Evolutionary conservation across 2,797 vertebrate species (phyloP), one percentile per base, ranked within the genome.

Genomic region (Fistularia tabacaria): DNA sequence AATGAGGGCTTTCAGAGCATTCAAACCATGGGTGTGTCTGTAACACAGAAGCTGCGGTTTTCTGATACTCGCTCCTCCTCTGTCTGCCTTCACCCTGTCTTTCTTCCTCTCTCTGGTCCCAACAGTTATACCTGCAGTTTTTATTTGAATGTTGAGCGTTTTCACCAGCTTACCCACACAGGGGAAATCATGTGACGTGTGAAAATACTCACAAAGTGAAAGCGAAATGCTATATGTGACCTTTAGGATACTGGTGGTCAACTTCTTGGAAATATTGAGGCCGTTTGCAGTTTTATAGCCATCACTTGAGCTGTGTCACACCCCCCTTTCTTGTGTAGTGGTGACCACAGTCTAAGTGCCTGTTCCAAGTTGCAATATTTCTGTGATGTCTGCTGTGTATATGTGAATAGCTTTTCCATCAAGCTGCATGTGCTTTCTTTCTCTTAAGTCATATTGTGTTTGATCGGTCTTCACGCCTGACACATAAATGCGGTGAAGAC

Each of bases 1-100:
- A 91, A 91, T 90, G 86, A 91, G 62, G 64, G 86, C 80, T 90
- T 84, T 76, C 82, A 71, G 39, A 25, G 25, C 10, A 74, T 72
- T 75, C 64, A 72, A 71, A 71, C 64, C 72, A 85, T 51, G 91
- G 91, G 91, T 87, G 90, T 91, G 90, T 89, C 77, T 74, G 79
- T 85, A 79, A 82, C 73, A 77, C 71, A 78, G 72, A 82, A 84
- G 87, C 71, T 73, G 66, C 72, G 58, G 36, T 83, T 82, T 77
- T 81, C 58, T 73, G 72, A 37, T 39, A 57, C 65, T 77, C 14
- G 65, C 79, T 78, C 77, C 76, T 79, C 69, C 80, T 79, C 10
- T 48, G 67, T 59, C 66, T 59, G 48, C 45, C 36, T 36, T 14
- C 44, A n/a, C 7, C 46, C 46, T 45, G 36, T 45, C 48, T 52